These are phyloP conservation scores for Poeciliopsis gracilis DNA, from an alignment of 2,797 vertebrate genomes.

Conservation along the genomic window DNA sequence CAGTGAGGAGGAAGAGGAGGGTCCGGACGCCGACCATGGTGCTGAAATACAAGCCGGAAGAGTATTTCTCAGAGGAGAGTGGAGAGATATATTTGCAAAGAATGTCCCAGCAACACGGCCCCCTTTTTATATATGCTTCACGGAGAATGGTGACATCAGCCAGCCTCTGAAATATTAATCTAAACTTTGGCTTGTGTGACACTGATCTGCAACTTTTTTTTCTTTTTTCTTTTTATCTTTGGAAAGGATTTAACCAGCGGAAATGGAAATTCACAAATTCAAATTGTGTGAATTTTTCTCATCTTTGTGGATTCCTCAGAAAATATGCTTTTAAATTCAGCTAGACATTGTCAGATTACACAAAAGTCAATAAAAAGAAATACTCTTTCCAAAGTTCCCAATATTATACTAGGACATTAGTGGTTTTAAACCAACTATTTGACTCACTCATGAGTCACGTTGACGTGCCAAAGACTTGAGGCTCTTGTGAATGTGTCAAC, in stretches of 20 bases:
- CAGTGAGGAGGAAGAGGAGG: conserved; percentile 72
- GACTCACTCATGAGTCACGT: conserved; percentile 34
- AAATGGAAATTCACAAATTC: conserved; percentile 18
- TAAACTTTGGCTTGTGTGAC: conserved; percentile 30
- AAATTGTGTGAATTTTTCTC: background rate
- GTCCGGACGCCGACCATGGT: conserved; percentile 78
- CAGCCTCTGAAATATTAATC: conserved; percentile 74
- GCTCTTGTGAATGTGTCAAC: background rate
- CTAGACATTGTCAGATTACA: background rate
- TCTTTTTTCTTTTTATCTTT: conserved; percentile 30
- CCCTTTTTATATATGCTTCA: conserved; percentile 53
- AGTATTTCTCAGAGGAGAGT: conserved; percentile 3
- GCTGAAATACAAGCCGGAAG: conserved; percentile 34
- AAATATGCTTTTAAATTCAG: background rate
- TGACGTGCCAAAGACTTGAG: conserved; percentile 28
- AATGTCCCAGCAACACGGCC: background rate
- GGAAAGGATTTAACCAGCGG: conserved; percentile 24
- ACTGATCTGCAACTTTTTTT: conserved; percentile 47
- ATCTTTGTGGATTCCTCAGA: background rate
- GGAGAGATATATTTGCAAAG: background rate
- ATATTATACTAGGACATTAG: background rate
- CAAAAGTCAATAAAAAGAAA: background rate
- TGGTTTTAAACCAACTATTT: background rate
- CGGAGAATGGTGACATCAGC: conserved; percentile 62
- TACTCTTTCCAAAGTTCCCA: background rate